Evolutionary conservation across 2,797 vertebrate genomes (phyloP).

Genomic region (Selene dorsalis): DNA sequence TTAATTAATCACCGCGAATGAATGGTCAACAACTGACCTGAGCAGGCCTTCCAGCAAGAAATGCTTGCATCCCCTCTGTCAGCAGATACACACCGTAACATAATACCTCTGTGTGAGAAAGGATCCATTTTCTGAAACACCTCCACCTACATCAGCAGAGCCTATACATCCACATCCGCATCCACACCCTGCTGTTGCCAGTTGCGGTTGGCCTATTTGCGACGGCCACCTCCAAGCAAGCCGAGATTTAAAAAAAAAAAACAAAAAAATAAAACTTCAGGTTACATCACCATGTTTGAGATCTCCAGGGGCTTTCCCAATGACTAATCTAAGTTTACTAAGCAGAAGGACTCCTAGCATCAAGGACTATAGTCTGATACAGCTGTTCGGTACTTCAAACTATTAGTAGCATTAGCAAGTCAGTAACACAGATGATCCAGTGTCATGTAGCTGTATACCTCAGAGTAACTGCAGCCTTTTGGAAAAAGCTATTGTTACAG

Average conservation of each 20-base stretch:
- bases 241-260: constrained; percentile 46
- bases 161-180: constrained; percentile 54
- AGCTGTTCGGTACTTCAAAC: constrained; percentile 37
- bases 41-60: constrained; percentile 11
- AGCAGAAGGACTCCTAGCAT: constrained; percentile 49
- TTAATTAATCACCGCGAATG: constrained; percentile 18
- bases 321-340: constrained; percentile 67
- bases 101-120: constrained; percentile 42
- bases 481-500: constrained; percentile 46
- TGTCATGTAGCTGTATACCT: constrained; percentile 5
- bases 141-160: constrained; percentile 46
- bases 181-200: constrained; percentile 47
- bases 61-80: constrained; percentile 19
- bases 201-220: constrained; percentile 50
- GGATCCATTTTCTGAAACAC: constrained; percentile 52
- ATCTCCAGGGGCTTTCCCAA: constrained; percentile 63
- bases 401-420: constrained; percentile 38
- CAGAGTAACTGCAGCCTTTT: constrained; percentile 22
- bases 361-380: constrained; percentile 27
- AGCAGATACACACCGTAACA: constrained; percentile 34
- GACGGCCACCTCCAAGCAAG: constrained; percentile 55
- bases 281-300: constrained; percentile 50
- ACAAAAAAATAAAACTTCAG: constrained; percentile 55
- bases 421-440: constrained; percentile 37
- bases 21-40: not conserved